These are phyloP conservation scores for Plagodis dolabraria DNA, from an alignment of 2,888 invertebrate genomes.

Conservation along the genomic window DNA sequence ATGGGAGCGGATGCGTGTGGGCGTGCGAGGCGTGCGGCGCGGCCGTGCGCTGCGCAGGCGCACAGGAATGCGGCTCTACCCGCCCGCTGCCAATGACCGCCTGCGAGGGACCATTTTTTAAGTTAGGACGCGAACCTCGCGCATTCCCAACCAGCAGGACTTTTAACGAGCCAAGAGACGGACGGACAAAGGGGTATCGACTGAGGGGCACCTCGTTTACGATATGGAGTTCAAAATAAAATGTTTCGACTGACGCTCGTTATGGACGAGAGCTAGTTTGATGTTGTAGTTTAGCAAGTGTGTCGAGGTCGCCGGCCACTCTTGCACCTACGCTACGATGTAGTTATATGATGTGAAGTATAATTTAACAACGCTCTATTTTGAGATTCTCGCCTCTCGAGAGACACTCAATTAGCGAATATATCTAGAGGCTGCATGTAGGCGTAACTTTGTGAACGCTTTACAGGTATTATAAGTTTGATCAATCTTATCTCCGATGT, in stretches of 20 bases:
- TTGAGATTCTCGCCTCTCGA: constrained; percentile 30
- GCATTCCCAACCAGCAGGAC: constrained; percentile 70
- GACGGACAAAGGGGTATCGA: constrained; percentile 55
- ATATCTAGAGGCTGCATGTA: constrained; percentile 13
- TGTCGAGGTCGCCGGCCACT: constrained; percentile 61
- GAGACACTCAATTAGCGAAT: constrained; percentile 20
- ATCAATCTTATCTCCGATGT: background rate
- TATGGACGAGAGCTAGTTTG: constrained; percentile 32
- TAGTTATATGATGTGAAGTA: constrained; percentile 31
- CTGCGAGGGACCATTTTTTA: constrained; percentile 78
- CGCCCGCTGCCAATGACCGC: constrained; percentile 83
- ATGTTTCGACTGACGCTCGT: constrained; percentile 21
- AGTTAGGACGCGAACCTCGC: constrained; percentile 57
- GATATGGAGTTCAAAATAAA: constrained; percentile 37
- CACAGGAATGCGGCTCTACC: constrained; percentile 81
- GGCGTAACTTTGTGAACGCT: constrained; percentile 16
- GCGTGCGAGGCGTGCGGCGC: constrained; percentile 67
- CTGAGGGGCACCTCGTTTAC: constrained; percentile 33
- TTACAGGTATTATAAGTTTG: constrained; percentile 1
- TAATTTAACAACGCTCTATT: constrained; percentile 43
- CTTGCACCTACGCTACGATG: constrained; percentile 45
- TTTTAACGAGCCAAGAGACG: constrained; percentile 56
- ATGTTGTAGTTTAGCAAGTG: constrained; percentile 51
- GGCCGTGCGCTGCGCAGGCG: constrained; percentile 41
- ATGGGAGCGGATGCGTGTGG: constrained; percentile 56